Evolutionary conservation across 2,797 vertebrate genomes (phyloP).

Genomic region (Telmatherina bonti): DNA sequence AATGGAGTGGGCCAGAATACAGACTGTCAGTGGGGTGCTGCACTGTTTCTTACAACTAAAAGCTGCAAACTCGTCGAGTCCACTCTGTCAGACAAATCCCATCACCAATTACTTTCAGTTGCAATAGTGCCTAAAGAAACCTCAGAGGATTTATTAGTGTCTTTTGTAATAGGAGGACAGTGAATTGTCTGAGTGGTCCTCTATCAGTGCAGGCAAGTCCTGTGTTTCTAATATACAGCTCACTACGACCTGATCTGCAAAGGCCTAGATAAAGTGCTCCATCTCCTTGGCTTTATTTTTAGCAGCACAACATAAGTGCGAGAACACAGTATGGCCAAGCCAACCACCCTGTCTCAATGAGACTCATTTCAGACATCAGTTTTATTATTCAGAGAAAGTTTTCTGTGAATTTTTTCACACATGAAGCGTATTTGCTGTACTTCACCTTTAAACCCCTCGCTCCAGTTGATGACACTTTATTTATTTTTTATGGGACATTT

Average conservation of each 20-base stretch:
- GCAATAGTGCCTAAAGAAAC: constrained; percentile 12
- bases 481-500: too few species aligned
- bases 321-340: constrained; percentile 45
- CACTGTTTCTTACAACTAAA: constrained; percentile 22
- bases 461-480: not conserved
- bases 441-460: not conserved
- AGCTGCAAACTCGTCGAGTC: constrained; percentile 33
- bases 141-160: constrained; percentile 13
- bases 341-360: constrained; percentile 44
- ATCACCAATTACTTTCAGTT: constrained; percentile 28
- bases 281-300: constrained; percentile 70
- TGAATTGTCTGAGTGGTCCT: constrained; percentile 46
- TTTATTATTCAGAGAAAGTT: constrained; percentile 11
- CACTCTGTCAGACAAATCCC: constrained; percentile 17
- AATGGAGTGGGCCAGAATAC: constrained; percentile 46
- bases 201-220: constrained; percentile 46
- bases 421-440: not conserved
- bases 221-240: constrained; percentile 51
- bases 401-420: constrained; percentile 7
- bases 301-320: constrained; percentile 67
- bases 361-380: constrained; percentile 26
- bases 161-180: constrained; percentile 17
- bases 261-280: constrained; percentile 62
- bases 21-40: constrained; percentile 63
- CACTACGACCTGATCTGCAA: constrained; percentile 42